Conservation (phyloP, 2,888 invertebrate species). For the Xestoiulus laeticollis region DNA sequence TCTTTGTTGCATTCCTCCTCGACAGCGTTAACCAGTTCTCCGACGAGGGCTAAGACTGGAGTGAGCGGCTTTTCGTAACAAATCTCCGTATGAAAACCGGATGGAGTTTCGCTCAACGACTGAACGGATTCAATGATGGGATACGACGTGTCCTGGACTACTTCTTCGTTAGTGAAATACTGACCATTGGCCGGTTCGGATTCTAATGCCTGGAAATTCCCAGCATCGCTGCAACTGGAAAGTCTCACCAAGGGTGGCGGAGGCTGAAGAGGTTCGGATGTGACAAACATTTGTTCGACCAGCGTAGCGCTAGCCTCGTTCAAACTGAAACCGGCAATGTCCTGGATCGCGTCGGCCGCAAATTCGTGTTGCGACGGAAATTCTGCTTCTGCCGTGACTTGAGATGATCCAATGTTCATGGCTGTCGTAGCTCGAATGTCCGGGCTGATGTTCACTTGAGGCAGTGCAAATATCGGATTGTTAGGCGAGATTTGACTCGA, state of each 20-base stretch:
- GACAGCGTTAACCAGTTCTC: neutral
- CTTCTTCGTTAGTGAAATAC: neutral
- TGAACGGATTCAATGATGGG: neutral
- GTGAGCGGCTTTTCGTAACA: neutral
- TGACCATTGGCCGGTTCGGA: neutral
- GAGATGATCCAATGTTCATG: neutral
- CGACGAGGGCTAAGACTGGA: neutral
- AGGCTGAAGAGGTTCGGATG: neutral
- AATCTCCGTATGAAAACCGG: neutral
- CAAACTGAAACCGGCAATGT: neutral
- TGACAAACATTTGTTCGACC: neutral
- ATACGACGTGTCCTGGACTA: neutral
- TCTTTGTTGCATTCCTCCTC: neutral
- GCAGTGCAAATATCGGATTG: neutral
- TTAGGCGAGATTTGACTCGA: neutral
- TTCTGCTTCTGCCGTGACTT: neutral
- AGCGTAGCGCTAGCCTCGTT: neutral
- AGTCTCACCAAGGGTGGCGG: neutral
- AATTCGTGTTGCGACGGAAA: neutral
- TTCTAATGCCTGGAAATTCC: neutral
- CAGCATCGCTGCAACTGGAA: neutral
- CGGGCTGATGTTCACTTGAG: neutral
- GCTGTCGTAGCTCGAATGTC: neutral
- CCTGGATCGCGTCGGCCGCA: neutral
- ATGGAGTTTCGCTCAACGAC: neutral